Base-by-base conservation (phyloP, 2,888 invertebrate genomes). In the Eustalomyia histrio region DNA sequence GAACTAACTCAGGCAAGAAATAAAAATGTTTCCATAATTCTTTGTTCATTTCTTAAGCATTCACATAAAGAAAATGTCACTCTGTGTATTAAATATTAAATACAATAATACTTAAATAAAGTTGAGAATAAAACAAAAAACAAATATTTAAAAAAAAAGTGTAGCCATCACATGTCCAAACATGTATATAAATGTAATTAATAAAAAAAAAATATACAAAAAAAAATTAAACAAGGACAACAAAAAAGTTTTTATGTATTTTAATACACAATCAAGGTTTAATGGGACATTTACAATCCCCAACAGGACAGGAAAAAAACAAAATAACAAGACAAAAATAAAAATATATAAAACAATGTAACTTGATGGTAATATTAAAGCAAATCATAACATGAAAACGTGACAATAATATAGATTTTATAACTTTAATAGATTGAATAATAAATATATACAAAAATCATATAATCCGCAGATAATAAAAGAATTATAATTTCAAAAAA, bases 301-400 rank as follows among this genome's bases (percentile, higher is more conserved):
- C 68, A 35, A 10, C 16, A 55, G 73, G 73, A 60, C 67, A 61
- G 55, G 10, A 55, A 0, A 43, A 24, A 21, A 64, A 9, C 33
- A 17, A 53, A 57, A 24, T 12, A 35, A n/a, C 14, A 9, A 4
- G 14, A 55, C 17, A 55, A 63, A 16, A 47, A 2, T 16, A 60
- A 33, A 21, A 33, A 17, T 10, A 16, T 10, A 24, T 9, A 12
- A 29, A 50, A 21, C 1, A 29, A 57, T 10, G 1, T 47, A 43
- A 47, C 24, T 29, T 16, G 29, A 24, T 43, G 64, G 21, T 24
- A 63, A 57, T 53, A 68, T 52, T 65, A 61, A 60, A 75, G 33
- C 60, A 79, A 79, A 69, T 71, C 76, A 71, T 69, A 76, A 60
- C 33, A 53, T 14, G 5, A 39, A 50, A 69, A 79, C 74, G 74